Evolutionary conservation across 2,113 vertebrate species (phyloP).

Genomic region (Stomatorhinus ivindoensis): DNA sequence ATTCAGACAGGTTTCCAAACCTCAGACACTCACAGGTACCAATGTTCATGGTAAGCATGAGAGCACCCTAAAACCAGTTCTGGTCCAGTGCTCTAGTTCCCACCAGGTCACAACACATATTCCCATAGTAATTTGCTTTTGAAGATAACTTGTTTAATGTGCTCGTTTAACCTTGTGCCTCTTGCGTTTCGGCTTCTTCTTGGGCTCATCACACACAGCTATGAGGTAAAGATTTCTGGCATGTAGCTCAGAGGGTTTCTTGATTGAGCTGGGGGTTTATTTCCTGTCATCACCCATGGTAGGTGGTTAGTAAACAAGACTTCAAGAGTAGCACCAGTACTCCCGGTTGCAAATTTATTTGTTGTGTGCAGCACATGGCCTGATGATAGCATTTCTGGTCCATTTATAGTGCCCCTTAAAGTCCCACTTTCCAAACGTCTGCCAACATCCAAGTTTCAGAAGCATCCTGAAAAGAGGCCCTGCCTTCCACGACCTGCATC

Average conservation of each 20-base stretch:
- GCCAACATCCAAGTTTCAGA: not conserved
- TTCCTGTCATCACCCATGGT: not conserved
- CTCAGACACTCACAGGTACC: not conserved
- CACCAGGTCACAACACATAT: not conserved
- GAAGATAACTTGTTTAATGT: not conserved
- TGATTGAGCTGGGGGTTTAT: not conserved
- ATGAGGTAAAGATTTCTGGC: not conserved
- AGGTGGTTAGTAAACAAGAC: not conserved
- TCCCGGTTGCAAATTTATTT: not conserved
- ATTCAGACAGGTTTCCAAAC: not conserved
- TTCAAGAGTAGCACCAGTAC: not conserved
- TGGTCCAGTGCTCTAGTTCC: not conserved
- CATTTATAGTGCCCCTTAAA: not conserved
- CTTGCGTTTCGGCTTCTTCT: not conserved
- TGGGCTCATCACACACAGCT: not conserved
- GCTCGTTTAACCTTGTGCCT: not conserved
- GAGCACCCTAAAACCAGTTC: not conserved
- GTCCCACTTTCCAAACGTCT: not conserved
- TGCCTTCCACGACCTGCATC: not conserved
- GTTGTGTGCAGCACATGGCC: not conserved
- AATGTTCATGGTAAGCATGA: not conserved
- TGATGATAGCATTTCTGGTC: not conserved
- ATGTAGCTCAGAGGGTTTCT: not conserved
- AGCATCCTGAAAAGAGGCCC: not conserved
- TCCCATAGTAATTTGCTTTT: not conserved